Evolutionary conservation across 2,797 vertebrate genomes (phyloP), one percentile per base, ranked within the genome.

Genomic region (Coilia nasus): DNA sequence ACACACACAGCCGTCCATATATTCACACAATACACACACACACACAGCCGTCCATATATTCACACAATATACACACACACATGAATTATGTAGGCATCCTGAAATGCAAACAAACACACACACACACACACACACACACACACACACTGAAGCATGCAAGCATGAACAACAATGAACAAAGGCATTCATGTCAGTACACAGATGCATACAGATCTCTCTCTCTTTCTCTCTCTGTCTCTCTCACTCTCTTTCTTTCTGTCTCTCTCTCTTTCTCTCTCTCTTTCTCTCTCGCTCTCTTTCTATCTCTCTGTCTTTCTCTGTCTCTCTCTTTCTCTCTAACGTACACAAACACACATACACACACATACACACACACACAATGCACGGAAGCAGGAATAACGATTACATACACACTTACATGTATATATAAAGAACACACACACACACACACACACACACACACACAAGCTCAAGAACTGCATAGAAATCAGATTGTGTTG

Each of bases 81-180:
- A 99, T 98, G 35, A 99, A 95, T 92, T 99, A 98, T 94, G 98
- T 99, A 93, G 99, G 98, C 94, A 99, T 92, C 86, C 81, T 84
- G 31, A 89, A 85, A 82, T 57, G 81, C 28, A 87, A 23, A 75
- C 67, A 82, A 78, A 99, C 28, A 35, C 75, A 35, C 10, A 41
- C 17, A 62, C 81, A n/a, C 31, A 82, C 83, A 99, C 28, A 35
- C 75, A 35, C 10, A 82, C 83, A 99, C 28, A 35, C 75, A 35
- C 10, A 41, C 17, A 62, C 81, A n/a, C 31, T 19, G 46, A 71
- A 44, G 64, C 81, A 83, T 23, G 14, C 62, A 64, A 56, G 80
- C 54, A 84, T 60, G 10, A 83, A 31, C 82, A 75, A 81, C 25
- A 15, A 78, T 25, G 81, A 86, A 50, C 54, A 10, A 54, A 9